These are phyloP conservation scores for Drosophila prostipennis DNA, from an alignment of 2,888 invertebrate genomes.

Conservation along the genomic window DNA sequence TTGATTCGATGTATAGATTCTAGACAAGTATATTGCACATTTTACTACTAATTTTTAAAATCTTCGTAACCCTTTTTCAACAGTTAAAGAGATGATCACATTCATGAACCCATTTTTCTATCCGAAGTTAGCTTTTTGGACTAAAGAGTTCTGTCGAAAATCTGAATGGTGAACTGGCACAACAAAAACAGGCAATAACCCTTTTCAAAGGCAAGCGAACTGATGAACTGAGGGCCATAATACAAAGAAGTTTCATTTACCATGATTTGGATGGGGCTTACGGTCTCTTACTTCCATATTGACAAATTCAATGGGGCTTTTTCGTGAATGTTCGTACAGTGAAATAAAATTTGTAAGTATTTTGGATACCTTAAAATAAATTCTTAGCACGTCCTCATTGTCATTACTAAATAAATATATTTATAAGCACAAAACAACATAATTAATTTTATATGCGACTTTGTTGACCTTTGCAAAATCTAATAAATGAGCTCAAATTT, in stretches of 20 bases:
- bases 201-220: constrained; percentile 14
- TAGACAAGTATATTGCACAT: no score
- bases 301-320: constrained; percentile 25
- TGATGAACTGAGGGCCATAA: constrained; percentile 24
- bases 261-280: constrained; percentile 13
- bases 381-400: no score
- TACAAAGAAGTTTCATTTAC: constrained; percentile 37
- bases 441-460: no score
- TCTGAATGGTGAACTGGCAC: constrained; percentile 20
- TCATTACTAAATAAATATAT: not conserved
- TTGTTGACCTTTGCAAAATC: no score
- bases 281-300: constrained; percentile 20
- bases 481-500: not conserved
- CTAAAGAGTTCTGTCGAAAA: constrained; percentile 20
- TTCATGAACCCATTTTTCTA: not conserved
- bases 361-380: no score
- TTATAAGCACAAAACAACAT: not conserved
- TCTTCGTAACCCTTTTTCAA: no score
- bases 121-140: not conserved
- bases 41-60: no score
- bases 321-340: not conserved
- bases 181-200: constrained; percentile 30
- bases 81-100: not conserved
- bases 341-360: no score
- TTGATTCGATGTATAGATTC: no score